Evolutionary conservation across 2,113 vertebrate genomes (phyloP), one percentile per base, ranked within the genome.

Genomic region (Cisticola juncidis): DNA sequence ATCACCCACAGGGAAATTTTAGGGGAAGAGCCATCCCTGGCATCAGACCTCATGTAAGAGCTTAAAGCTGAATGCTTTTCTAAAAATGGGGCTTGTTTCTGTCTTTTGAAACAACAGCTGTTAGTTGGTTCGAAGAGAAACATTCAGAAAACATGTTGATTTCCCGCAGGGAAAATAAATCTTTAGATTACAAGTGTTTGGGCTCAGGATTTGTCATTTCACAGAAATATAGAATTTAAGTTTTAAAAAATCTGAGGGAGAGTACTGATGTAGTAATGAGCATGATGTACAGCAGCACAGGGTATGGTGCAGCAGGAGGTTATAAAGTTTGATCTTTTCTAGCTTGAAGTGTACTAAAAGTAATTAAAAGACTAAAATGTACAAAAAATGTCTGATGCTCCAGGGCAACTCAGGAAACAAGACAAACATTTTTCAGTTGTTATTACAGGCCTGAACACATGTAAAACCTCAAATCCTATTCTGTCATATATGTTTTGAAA

Each of bases 1-100:
- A 45, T 61, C 72, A 88, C 72, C 76, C 36, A 26, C 80, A 88
- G 80, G 57, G 76, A 92, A 90, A 86, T 94, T 69, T 83, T 22
- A 85, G 57, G 54, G 48, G 14, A 92, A 88, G 54, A 83, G 60
- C 35, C 3, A 2, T 62, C 33, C 35, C 68, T 86, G 74, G 62
- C 56, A 78, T 36, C 58, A 73, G 68, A 66, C 35, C 56, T 77
- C 56, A 62, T 58, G 29, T 14, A 62, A 83, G 40, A 83, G 26
- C 26, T 86, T 70, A 36, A 54, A 58, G 51, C 14, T 11, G 18
- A 92, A 86, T 56, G 23, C 70, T 88, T 69, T 88, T 57, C 62
- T 93, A 42, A 80, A 94, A 92, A 33, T 33, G 8, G 12, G 15
- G 23, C 35, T 94, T 48, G 18, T 50, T 80, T 71, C 92, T 61